phyloP scores from a whole-genome alignment of 2,888 invertebrate species.

The Vanessa cardui region DNA sequence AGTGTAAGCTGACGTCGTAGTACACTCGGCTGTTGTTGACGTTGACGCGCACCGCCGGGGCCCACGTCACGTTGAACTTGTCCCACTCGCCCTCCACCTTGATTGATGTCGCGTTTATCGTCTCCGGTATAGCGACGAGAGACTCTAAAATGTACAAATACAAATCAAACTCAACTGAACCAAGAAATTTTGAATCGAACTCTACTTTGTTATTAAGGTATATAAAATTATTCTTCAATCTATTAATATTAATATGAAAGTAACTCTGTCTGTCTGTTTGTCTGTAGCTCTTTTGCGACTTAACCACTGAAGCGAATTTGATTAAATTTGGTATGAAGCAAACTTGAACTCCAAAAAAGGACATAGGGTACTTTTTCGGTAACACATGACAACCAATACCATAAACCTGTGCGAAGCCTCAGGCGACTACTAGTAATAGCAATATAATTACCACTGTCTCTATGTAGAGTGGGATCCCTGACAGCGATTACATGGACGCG shows the following conservation, averaged over 20 bases:
- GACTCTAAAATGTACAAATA: conserved; percentile 55
- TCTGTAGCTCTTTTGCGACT: no score
- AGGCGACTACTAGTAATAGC: no score
- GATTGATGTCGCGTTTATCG: conserved; percentile 86
- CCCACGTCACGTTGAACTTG: conserved; percentile 93
- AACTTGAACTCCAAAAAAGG: no score
- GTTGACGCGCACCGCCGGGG: conserved; percentile 87
- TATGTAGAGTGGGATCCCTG: conserved; percentile 86
- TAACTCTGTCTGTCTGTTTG: no score
- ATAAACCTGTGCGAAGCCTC: no score
- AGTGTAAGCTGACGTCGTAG: conserved; percentile 89
- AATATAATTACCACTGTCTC: conserved; percentile 83
- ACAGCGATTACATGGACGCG: conserved; percentile 88
- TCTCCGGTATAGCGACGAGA: conserved; percentile 88
- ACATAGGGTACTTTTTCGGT: no score
- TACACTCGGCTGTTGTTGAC: conserved; percentile 91
- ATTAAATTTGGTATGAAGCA: no score
- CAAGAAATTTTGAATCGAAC: no score
- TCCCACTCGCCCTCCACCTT: conserved; percentile 89
- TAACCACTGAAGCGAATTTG: no score
- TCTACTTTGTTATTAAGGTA: no score
- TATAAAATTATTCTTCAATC: background rate
- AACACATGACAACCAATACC: no score
- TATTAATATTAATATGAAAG: no score
- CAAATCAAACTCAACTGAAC: background rate